A percentile compares a stretch with the other conserved stretches of the same genome.
Evolutionary conservation across 2,888 invertebrate species (phyloP).

Genomic region (Pyrgus malvae): DNA sequence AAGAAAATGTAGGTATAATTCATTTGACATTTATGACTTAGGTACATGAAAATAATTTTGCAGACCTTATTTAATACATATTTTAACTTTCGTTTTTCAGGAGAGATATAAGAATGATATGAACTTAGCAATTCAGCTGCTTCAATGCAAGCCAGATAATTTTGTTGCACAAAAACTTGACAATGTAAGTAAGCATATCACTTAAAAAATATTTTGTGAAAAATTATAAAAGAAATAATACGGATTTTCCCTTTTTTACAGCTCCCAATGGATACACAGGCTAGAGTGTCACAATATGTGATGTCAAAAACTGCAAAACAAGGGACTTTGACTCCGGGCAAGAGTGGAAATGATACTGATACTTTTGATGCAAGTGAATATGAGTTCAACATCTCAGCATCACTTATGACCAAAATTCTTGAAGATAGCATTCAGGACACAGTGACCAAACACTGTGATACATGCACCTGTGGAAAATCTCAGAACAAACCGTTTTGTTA

Average conservation of each 20-base stretch:
- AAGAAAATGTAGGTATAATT: conserved; percentile 89
- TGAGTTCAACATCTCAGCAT: conserved; percentile 90
- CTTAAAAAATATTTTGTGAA: no score
- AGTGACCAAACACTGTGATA: conserved; percentile 91
- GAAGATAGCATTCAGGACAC: conserved; percentile 93
- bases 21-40: no score
- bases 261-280: conserved; percentile 95
- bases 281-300: conserved; percentile 91
- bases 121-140: conserved; percentile 94
- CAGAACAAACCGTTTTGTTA: conserved; percentile 77
- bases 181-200: conserved; percentile 84
- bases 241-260: conserved; percentile 51
- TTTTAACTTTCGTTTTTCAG: conserved; percentile 77
- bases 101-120: conserved; percentile 97
- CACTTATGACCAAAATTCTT: conserved; percentile 94
- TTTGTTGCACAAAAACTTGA: conserved; percentile 96
- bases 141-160: conserved; percentile 97
- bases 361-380: conserved; percentile 83
- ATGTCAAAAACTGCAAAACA: conserved; percentile 81
- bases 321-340: conserved; percentile 67
- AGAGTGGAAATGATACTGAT: conserved; percentile 63
- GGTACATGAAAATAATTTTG: no score
- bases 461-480: conserved; percentile 87
- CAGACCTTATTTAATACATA: not conserved
- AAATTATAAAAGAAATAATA: no score